Evolutionary conservation across 2,797 vertebrate species (phyloP).

Genomic region (Hypotaenidia philippensis): DNA sequence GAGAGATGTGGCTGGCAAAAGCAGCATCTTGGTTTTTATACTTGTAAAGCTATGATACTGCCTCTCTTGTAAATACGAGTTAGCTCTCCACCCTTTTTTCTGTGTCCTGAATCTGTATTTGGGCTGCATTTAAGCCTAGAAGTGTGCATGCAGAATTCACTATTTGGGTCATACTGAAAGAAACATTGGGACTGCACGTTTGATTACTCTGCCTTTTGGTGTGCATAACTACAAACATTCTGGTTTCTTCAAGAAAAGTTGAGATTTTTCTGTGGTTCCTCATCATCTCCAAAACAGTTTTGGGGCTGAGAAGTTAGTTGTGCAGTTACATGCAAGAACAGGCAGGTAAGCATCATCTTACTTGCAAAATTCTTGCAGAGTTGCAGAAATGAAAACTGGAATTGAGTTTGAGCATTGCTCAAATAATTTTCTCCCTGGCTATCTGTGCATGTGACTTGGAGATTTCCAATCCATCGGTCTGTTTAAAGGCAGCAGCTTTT

Average conservation of each 20-base stretch:
- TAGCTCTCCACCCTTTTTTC: neutral
- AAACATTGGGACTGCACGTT: neutral
- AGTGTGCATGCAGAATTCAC: neutral
- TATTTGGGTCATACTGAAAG: neutral
- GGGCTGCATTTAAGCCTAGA: neutral
- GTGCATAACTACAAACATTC: neutral
- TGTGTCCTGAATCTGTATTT: neutral
- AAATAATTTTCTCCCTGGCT: neutral
- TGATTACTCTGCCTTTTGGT: neutral
- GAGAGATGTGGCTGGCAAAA: neutral
- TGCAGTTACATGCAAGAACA: neutral
- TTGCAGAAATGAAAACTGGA: neutral
- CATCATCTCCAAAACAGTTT: neutral
- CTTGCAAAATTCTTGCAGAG: neutral
- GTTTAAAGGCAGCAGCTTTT: neutral
- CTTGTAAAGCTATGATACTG: neutral
- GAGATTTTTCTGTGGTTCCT: neutral
- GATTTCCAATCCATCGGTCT: neutral
- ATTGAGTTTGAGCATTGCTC: neutral
- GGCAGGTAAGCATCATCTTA: neutral
- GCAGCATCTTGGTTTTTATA: neutral
- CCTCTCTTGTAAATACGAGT: neutral
- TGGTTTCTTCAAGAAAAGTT: neutral
- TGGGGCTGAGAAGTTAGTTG: neutral
- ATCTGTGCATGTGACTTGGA: neutral